Conservation (phyloP, 2,113 vertebrate species). For the Cnemophilus loriae region DNA sequence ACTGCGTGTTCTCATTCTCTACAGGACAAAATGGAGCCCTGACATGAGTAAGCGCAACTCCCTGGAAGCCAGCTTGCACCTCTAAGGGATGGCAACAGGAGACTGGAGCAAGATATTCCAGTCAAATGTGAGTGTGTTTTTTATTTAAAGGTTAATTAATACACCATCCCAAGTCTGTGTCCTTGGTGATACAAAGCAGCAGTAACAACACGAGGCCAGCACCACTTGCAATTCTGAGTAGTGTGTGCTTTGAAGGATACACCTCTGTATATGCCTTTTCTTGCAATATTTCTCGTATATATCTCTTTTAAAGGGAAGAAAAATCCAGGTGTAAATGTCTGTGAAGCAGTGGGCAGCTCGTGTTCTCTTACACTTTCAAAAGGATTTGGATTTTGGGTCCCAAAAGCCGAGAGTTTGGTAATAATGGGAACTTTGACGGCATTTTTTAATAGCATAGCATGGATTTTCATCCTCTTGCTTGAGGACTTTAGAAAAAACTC, state of each 20-base stretch:
- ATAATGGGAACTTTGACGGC: not conserved
- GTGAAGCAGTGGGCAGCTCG: fast-evolving
- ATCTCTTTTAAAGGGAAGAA: not conserved
- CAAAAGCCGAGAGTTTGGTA: not conserved
- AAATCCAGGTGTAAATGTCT: not conserved
- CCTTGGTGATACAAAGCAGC: not conserved
- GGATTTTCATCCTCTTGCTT: not conserved
- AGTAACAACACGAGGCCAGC: not conserved
- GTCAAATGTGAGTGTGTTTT: not conserved
- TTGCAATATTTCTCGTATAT: not conserved
- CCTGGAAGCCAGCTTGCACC: not conserved
- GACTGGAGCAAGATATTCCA: not conserved
- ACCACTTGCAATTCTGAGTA: not conserved
- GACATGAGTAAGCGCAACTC: not conserved
- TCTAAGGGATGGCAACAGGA: not conserved
- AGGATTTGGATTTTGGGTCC: not conserved
- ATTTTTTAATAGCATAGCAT: not conserved
- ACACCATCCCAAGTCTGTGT: not conserved
- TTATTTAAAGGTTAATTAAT: not conserved
- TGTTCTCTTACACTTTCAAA: not conserved
- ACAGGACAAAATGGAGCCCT: not conserved
- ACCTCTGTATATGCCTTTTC: not conserved
- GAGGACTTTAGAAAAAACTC: not conserved
- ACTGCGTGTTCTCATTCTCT: not conserved
- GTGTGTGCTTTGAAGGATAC: not conserved